Evolutionary conservation across 2,797 vertebrate genomes (phyloP), one percentile per base, ranked within the genome.

Genomic region (Orientallactaga sibirica): DNA sequence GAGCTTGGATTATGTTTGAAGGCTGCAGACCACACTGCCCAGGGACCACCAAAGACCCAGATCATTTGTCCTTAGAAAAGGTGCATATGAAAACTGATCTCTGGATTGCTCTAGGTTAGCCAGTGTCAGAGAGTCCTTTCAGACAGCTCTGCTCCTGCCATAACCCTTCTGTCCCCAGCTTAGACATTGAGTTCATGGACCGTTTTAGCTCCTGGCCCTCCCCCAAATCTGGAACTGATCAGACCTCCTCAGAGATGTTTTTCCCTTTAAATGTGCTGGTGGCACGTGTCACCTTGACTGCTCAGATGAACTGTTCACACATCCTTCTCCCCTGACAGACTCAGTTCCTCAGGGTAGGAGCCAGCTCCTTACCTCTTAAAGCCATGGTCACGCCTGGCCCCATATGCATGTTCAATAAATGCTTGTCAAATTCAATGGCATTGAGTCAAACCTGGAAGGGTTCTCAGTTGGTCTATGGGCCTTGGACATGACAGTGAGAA

Each of bases 321-420:
- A 6, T 37, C 22, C 43, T 58, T 62, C 37, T 84, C 14, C 2
- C 78, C 86, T n/a, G 3, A 19, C 58, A 22, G 20, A 43, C 61
- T 67, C 67, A 67, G 25, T 52, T 86, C 83, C 83, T 73, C 20
- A 52, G 85, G 81, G 24, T 80, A 61, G 75, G 66, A 73, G 48
- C 66, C 68, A 6, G 61, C 67, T 37, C 75, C 37, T 81, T 62
- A n/a, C 25, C 43, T 41, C 73, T 89, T n/a, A 64, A 41, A 37
- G 48, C 66, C 75, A 74, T 25, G 70, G 55, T 1, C 27, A 37
- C 15, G 27, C 25, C 84, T 75, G 55, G 58, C 29, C 74, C 14
- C 0, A n/a, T 4, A 11, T 48, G 10, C 20, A 25, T 6, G 37
- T 73, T 64, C 70, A 33, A 5, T 15, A 58, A 22, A 29, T 12